Conservation (phyloP, 2,113 vertebrate genomes). For the Archocentrus centrarchus region DNA sequence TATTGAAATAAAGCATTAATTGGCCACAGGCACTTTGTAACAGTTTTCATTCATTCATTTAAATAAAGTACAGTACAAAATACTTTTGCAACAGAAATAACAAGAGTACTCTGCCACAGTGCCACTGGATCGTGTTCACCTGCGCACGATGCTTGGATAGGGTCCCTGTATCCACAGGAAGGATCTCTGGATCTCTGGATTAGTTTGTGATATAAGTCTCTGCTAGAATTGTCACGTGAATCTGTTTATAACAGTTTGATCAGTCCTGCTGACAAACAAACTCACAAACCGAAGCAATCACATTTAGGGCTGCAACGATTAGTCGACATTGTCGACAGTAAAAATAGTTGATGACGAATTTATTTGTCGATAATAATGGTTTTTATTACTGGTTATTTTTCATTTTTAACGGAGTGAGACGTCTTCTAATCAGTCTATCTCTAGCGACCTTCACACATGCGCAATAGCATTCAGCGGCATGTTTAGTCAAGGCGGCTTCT, state of each 20-base stretch:
- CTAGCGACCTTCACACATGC: no score
- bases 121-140: not conserved
- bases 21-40: not conserved
- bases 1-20: slow-evolving; percentile 68
- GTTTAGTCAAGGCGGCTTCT: no score
- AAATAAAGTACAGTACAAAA: not conserved
- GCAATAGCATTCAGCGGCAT: no score
- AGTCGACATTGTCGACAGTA: no score
- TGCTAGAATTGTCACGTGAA: not conserved
- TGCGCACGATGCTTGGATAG: no score
- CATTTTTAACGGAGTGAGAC: no score
- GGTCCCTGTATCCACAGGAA: not conserved
- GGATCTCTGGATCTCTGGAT: not conserved
- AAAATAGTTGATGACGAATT: no score
- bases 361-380: no score
- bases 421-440: no score
- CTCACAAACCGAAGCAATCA: not conserved
- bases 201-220: not conserved
- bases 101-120: not conserved
- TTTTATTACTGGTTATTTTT: no score
- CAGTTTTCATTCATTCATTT: not conserved
- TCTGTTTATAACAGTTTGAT: not conserved
- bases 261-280: not conserved
- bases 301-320: no score
- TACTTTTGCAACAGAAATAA: not conserved